phyloP scores from a whole-genome alignment of 92 coral and sea anemone species.

The Blastomussa wellsi region DNA sequence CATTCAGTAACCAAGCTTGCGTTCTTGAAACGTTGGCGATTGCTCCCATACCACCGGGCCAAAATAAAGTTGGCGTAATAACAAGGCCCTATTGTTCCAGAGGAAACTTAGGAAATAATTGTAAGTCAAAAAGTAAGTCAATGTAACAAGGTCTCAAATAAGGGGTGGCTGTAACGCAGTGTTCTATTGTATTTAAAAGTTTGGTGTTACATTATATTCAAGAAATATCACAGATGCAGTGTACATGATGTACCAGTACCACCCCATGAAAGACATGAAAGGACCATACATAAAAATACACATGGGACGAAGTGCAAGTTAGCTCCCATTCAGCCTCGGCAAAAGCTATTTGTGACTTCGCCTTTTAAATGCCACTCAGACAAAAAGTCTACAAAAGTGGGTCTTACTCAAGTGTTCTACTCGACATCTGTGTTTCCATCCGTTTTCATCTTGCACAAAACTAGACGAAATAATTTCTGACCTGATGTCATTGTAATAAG shows the following conservation, averaged over 20 bases:
- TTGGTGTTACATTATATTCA: background rate
- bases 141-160: too few species aligned
- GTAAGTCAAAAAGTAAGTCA: too few species aligned
- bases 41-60: too few species aligned
- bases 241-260: background rate
- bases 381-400: background rate
- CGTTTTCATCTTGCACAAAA: background rate
- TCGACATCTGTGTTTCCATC: background rate
- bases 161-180: too few species aligned
- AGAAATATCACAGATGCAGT: background rate
- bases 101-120: too few species aligned
- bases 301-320: background rate
- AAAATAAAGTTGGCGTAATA: too few species aligned
- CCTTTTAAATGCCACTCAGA: background rate
- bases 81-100: too few species aligned
- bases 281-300: background rate
- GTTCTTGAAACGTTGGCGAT: background rate
- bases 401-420: background rate
- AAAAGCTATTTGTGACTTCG: background rate
- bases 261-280: too few species aligned
- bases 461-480: background rate
- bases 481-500: background rate
- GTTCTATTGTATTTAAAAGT: background rate
- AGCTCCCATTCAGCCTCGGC: background rate
- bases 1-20: background rate